These are phyloP conservation scores for Silurus aristotelis DNA, from an alignment of 2,797 vertebrate genomes.

Conservation along the genomic window DNA sequence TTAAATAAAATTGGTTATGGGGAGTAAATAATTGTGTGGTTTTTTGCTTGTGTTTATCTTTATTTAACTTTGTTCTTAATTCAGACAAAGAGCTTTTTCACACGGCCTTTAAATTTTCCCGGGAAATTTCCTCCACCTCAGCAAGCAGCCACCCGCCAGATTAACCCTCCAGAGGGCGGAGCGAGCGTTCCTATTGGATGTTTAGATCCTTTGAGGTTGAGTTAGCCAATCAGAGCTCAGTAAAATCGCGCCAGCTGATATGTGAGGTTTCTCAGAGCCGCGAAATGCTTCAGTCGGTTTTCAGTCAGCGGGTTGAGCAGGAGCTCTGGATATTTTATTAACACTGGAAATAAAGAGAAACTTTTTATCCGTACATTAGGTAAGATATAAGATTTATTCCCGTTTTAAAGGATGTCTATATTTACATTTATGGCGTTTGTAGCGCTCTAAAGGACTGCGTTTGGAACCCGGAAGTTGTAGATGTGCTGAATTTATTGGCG, in stretches of 20 bases:
- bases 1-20: slow-evolving; percentile 47
- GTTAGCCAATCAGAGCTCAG: slow-evolving; percentile 36
- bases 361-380: not conserved
- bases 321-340: not conserved
- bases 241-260: slow-evolving; percentile 36
- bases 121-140: slow-evolving; percentile 56
- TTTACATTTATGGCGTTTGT: not conserved
- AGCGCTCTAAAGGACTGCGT: no score
- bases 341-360: not conserved
- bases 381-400: not conserved
- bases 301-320: not conserved
- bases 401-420: not conserved
- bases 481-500: slow-evolving; percentile 38
- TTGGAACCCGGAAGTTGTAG: slow-evolving; percentile 14
- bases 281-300: not conserved
- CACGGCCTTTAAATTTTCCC: slow-evolving; percentile 46
- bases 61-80: not conserved
- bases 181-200: slow-evolving; percentile 28
- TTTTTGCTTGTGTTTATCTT: not conserved
- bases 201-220: not conserved
- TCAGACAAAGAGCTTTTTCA: not conserved
- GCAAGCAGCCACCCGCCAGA: slow-evolving; percentile 63
- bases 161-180: not conserved
- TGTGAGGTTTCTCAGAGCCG: not conserved
- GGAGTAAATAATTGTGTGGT: not conserved